Conservation (phyloP, 2,888 invertebrate species). For the Spodoptera exigua region DNA sequence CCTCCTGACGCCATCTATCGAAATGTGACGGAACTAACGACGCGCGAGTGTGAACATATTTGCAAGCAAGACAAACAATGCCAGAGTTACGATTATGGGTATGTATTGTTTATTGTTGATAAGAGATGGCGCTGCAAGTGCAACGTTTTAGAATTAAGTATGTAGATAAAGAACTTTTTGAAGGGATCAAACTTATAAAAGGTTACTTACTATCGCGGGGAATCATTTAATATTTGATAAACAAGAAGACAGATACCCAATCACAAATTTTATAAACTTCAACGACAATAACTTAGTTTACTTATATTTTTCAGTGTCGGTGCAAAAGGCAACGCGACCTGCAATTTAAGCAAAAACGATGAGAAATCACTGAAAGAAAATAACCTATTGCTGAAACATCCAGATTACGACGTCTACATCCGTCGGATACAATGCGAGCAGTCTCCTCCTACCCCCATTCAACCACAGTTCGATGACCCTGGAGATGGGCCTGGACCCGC, state of each 20-base stretch:
- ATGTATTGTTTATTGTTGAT: constrained; percentile 55
- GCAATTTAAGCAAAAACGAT: constrained; percentile 76
- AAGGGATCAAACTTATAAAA: background rate
- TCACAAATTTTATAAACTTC: background rate
- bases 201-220: too few relatives aligned
- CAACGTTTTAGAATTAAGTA: too few relatives aligned
- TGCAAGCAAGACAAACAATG: constrained; percentile 91
- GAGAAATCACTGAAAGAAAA: constrained; percentile 80
- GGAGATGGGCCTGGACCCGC: constrained; percentile 41
- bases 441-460: constrained; percentile 78
- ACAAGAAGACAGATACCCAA: too few relatives aligned
- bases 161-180: background rate
- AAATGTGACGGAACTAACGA: constrained; percentile 89
- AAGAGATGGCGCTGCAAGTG: constrained; percentile 62
- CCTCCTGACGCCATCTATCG: constrained; percentile 89
- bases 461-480: constrained; percentile 72
- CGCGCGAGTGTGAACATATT: constrained; percentile 90
- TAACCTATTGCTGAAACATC: constrained; percentile 71
- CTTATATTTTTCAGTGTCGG: constrained; percentile 75
- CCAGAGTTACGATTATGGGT: constrained; percentile 91
- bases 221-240: too few relatives aligned
- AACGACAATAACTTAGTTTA: background rate
- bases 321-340: constrained; percentile 86
- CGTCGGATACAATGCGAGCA: constrained; percentile 81
- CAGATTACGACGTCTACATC: constrained; percentile 83